Percentiles rank a stretch among this genome's conserved stretches.
phyloP scores from a whole-genome alignment of 2,113 vertebrate genomes.

The Lasiurus cinereus region DNA sequence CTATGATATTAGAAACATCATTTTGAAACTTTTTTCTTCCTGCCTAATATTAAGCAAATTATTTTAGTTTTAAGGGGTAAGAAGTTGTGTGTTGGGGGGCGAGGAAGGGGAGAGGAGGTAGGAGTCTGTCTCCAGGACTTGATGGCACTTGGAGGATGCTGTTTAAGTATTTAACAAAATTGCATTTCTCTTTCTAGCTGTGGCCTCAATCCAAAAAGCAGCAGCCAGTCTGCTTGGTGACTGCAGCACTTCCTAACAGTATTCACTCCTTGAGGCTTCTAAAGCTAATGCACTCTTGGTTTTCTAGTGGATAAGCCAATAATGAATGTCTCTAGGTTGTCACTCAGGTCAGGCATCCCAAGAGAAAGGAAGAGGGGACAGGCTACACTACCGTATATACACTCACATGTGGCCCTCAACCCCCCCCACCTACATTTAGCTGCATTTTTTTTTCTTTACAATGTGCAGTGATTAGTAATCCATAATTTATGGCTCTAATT shows the following conservation, averaged over 20 bases:
- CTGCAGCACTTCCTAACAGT: conserved; percentile 15
- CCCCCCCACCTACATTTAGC: not conserved
- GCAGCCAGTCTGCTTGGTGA: conserved; percentile 20
- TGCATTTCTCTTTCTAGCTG: conserved; percentile 34
- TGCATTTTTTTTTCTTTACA: conserved; percentile 41
- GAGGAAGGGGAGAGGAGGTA: too few species aligned
- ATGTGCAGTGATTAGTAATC: conserved; percentile 64
- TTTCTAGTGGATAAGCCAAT: conserved; percentile 53
- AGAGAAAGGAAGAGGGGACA: not conserved
- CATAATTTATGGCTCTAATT: conserved; percentile 74
- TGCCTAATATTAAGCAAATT: conserved; percentile 51
- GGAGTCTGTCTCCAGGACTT: not conserved
- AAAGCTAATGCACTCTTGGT: conserved; percentile 31
- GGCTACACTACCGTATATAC: not conserved
- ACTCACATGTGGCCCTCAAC: not conserved
- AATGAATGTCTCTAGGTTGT: conserved; percentile 5
- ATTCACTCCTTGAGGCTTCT: conserved; percentile 48
- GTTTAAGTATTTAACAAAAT: conserved; percentile 66
- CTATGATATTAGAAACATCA: conserved; percentile 75
- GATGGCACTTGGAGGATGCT: conserved; percentile 38
- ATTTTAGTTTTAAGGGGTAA: conserved; percentile 29
- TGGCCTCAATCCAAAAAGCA: conserved; percentile 61
- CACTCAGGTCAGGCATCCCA: not conserved
- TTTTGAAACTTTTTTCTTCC: conserved; percentile 70
- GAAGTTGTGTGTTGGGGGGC: not conserved